A percentile compares a stretch with the other conserved stretches of the same genome.
These are phyloP conservation scores for Halictus quadricinctus DNA, from an alignment of 2,888 invertebrate species.

Conservation along the genomic window DNA sequence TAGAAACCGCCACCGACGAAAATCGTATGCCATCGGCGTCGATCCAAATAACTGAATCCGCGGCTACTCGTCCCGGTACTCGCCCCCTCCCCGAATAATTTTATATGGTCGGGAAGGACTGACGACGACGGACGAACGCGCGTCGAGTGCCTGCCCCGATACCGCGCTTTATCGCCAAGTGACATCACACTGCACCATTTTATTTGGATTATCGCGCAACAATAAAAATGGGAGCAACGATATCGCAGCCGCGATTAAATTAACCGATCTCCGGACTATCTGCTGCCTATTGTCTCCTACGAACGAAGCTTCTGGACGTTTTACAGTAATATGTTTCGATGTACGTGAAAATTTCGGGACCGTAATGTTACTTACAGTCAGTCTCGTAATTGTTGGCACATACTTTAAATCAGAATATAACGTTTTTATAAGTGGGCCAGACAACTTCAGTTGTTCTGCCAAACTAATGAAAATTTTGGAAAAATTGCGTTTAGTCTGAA, in stretches of 20 bases:
- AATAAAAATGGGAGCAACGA: slow-evolving; percentile 61
- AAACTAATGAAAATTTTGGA: too few relatives aligned
- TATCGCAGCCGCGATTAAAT: slow-evolving; percentile 45
- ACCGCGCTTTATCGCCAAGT: slow-evolving; percentile 57
- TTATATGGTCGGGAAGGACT: slow-evolving; percentile 14
- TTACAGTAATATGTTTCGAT: not conserved
- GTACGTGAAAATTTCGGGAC: too few relatives aligned
- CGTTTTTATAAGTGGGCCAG: too few relatives aligned
- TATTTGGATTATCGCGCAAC: slow-evolving; percentile 55
- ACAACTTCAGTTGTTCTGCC: too few relatives aligned
- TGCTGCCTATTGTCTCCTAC: not conserved
- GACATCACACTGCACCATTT: slow-evolving; percentile 57
- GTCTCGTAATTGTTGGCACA: too few relatives aligned
- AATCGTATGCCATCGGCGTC: not conserved
- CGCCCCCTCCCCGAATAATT: not conserved
- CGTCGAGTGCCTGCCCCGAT: slow-evolving; percentile 40
- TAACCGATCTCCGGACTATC: slow-evolving; percentile 39
- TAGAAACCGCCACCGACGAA: slow-evolving; percentile 40
- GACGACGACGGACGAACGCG: not conserved
- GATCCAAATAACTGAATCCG: not conserved
- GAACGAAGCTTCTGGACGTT: not conserved
- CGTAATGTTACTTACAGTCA: too few relatives aligned
- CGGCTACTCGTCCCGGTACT: not conserved
- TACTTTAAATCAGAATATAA: too few relatives aligned
- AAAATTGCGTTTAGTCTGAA: too few relatives aligned